phyloP scores from a whole-genome alignment of 2,113 vertebrate species.

The Perccottus glenii region DNA sequence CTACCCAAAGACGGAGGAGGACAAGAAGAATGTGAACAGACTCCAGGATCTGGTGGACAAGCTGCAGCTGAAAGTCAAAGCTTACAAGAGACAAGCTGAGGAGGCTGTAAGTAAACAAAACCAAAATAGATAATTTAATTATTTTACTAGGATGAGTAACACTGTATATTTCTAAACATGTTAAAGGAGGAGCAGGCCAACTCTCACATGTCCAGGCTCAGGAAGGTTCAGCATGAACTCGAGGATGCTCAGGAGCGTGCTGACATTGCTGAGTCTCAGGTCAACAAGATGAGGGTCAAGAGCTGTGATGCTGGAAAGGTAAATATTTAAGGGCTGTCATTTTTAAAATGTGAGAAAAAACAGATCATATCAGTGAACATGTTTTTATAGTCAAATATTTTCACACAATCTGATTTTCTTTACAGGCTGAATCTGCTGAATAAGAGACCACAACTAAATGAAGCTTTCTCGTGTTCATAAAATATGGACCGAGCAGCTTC shows the following conservation, averaged over 20 bases:
- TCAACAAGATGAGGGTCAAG: slow-evolving; percentile 72
- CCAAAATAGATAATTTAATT: too few relatives aligned
- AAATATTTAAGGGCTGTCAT: too few relatives aligned
- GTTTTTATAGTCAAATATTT: too few relatives aligned
- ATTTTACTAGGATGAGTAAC: too few relatives aligned
- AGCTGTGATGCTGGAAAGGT: slow-evolving; percentile 69
- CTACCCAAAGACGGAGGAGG: slow-evolving; percentile 71
- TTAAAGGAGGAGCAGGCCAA: slow-evolving; percentile 71
- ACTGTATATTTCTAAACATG: too few relatives aligned
- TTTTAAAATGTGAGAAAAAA: too few relatives aligned
- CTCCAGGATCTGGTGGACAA: too few relatives aligned
- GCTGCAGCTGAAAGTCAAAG: slow-evolving; percentile 71
- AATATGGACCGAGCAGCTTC: slow-evolving; percentile 56
- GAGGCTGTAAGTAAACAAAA: slow-evolving; percentile 67
- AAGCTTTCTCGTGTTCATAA: slow-evolving; percentile 22
- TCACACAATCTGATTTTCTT: neutral
- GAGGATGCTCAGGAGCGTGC: slow-evolving; percentile 72
- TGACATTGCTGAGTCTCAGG: slow-evolving; percentile 68
- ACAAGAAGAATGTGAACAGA: slow-evolving; percentile 64
- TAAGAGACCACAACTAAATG: slow-evolving; percentile 25
- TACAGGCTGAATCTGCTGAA: slow-evolving; percentile 29
- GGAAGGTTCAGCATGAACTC: slow-evolving; percentile 70
- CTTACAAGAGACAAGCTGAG: slow-evolving; percentile 69
- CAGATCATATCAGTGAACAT: too few relatives aligned
- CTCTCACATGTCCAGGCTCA: slow-evolving; percentile 61